phyloP scores from a whole-genome alignment of 2,113 vertebrate species.

The Bettongia penicillata region DNA sequence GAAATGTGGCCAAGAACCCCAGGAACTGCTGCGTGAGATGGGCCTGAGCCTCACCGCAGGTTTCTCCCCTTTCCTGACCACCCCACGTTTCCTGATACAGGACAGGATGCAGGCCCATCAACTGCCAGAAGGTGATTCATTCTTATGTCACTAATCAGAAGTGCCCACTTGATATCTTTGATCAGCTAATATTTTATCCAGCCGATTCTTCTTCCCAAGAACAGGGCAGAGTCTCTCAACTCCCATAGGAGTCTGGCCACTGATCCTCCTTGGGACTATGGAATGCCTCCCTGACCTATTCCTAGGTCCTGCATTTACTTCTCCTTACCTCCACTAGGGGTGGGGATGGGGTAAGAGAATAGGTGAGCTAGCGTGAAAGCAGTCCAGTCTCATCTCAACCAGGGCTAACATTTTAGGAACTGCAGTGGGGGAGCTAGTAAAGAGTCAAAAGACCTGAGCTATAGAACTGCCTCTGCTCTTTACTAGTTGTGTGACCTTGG shows the following conservation, averaged over 20 bases:
- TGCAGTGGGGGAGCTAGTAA: not conserved
- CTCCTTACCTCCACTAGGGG: not conserved
- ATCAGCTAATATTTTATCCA: not conserved
- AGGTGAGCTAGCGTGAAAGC: not conserved
- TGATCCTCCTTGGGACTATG: not conserved
- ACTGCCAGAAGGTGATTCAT: not conserved
- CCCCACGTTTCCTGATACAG: not conserved
- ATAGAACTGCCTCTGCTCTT: not conserved
- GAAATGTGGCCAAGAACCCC: not conserved
- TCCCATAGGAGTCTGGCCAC: not conserved
- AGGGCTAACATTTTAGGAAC: not conserved
- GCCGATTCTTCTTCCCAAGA: not conserved
- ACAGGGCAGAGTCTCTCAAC: too few species aligned
- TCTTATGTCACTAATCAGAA: not conserved
- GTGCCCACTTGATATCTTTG: not conserved
- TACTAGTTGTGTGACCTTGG: not conserved
- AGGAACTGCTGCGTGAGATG: too few species aligned
- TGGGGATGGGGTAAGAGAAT: not conserved
- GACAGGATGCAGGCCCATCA: not conserved
- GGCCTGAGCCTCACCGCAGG: not conserved
- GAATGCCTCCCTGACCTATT: not conserved
- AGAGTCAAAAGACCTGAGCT: not conserved
- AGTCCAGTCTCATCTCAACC: not conserved
- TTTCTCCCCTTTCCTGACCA: not conserved
- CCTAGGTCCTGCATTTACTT: not conserved